phyloP scores from a whole-genome alignment of 2,888 invertebrate species.

The Sericinus montela region DNA sequence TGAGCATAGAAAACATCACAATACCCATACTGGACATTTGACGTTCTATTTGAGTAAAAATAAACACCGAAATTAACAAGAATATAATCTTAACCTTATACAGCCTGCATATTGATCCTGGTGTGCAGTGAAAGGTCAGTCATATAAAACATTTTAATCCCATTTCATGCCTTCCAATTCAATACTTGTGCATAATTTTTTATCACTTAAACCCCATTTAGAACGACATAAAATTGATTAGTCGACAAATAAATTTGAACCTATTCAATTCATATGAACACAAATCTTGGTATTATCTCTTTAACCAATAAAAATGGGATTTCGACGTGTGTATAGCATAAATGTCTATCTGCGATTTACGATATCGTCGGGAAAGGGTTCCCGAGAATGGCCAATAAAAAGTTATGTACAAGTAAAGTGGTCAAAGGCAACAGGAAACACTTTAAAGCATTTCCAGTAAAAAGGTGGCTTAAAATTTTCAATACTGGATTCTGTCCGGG shows the following conservation, averaged over 20 bases:
- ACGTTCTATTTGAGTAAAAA: too few relatives aligned
- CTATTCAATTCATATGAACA: constrained; percentile 35
- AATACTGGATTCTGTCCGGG: neutral
- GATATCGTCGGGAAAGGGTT: constrained; percentile 35
- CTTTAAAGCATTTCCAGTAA: constrained; percentile 23
- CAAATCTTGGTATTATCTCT: constrained; percentile 30
- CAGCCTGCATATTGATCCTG: too few relatives aligned
- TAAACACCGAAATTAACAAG: too few relatives aligned
- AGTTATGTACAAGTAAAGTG: constrained; percentile 30
- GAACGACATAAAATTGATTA: constrained; percentile 14
- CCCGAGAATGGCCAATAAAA: constrained; percentile 39
- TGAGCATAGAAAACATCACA: too few relatives aligned
- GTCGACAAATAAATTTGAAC: constrained; percentile 30
- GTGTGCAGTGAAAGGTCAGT: too few relatives aligned
- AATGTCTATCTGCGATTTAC: constrained; percentile 40
- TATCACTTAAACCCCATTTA: constrained; percentile 12
- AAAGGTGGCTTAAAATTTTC: neutral
- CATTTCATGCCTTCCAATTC: constrained; percentile 6
- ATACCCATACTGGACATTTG: too few relatives aligned
- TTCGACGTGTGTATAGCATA: constrained; percentile 34
- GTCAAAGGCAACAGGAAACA: constrained; percentile 23
- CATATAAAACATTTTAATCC: too few relatives aligned
- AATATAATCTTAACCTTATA: too few relatives aligned
- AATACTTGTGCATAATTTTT: constrained; percentile 8
- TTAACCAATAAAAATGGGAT: constrained; percentile 31